Evolutionary conservation across 2,113 vertebrate genomes (phyloP), one percentile per base, ranked within the genome.

Genomic region (Misgurnus anguillicaudatus): DNA sequence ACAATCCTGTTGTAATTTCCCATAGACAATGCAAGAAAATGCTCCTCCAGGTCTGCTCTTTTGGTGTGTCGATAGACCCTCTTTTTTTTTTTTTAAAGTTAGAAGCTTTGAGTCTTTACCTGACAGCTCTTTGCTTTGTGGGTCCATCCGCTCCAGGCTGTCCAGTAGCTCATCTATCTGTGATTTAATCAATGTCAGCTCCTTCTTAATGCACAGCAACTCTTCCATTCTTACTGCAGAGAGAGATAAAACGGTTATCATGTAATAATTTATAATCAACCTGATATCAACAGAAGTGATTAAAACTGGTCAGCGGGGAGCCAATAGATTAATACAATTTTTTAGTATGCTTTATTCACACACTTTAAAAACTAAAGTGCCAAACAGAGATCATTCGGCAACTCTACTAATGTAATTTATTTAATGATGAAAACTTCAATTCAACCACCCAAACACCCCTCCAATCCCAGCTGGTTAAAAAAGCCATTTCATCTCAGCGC

Each of bases 141-240:
- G 86, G 81, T 92, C 93, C 92, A 93, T 94, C 87, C 17, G 86
- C 60, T 95, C 92, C 80, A 95, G 89, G 17, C 87, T 92, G 86
- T 93, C 89, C 90, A 95, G 58, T 60, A 95, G 91, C n/a, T 76
- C 89, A 48, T 95, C 94, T 78, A 95, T 93, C 85, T 92, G 94
- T 0, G 88, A 91, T 87, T 95, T 95, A 86, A 96, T 96, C 84
- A 91, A 89, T 0, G 89, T 93, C 85, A 95, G 88, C 85, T 94
- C 92, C 0, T 83, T 89, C 75, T 91, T 92, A 87, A 95, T 93
- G 80, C 90, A 89, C 51, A 90, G 87, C 47, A 95, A 87, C 87
- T 93, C 92, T 16, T 92, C 87, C 0, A 90, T 90, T 53, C 79
- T 83, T 55, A 91, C 94, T 94, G 90, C 9, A 51, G 8, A 55